A percentile compares a stretch with the other conserved stretches of the same genome.
Evolutionary conservation across 2,113 vertebrate genomes (phyloP).

Genomic region (Arizona elegans): DNA sequence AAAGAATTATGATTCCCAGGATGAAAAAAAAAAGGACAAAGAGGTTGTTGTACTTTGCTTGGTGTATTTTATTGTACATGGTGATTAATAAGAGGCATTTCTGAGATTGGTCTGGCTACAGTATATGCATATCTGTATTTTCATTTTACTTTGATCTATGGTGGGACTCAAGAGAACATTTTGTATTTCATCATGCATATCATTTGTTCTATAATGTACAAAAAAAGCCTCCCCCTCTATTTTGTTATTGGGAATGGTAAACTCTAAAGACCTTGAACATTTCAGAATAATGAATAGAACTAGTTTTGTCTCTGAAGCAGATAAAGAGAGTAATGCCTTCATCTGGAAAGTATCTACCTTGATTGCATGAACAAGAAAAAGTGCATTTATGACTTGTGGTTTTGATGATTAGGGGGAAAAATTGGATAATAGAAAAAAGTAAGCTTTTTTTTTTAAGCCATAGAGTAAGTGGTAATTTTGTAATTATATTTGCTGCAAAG

Average conservation of each 20-base stretch:
- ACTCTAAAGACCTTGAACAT: neutral
- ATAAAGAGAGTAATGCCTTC: neutral
- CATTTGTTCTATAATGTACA: neutral
- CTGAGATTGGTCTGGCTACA: neutral
- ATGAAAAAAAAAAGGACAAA: neutral
- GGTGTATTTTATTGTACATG: neutral
- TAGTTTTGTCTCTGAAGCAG: neutral
- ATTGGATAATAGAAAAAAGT: neutral
- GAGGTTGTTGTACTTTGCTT: neutral
- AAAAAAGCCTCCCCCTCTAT: neutral
- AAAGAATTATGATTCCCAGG: neutral
- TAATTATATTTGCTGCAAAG: neutral
- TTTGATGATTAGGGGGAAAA: neutral
- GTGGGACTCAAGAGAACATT: neutral
- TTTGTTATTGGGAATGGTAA: neutral
- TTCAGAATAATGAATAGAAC: neutral
- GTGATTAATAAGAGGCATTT: neutral
- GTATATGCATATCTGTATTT: neutral
- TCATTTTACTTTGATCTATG: neutral
- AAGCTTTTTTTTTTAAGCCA: neutral
- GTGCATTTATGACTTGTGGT: neutral
- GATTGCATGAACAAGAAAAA: neutral
- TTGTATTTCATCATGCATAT: neutral
- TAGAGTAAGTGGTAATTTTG: neutral
- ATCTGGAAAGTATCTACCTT: neutral